phyloP scores from a whole-genome alignment of 2,797 vertebrate genomes.

The Hafferia zeledoni region DNA sequence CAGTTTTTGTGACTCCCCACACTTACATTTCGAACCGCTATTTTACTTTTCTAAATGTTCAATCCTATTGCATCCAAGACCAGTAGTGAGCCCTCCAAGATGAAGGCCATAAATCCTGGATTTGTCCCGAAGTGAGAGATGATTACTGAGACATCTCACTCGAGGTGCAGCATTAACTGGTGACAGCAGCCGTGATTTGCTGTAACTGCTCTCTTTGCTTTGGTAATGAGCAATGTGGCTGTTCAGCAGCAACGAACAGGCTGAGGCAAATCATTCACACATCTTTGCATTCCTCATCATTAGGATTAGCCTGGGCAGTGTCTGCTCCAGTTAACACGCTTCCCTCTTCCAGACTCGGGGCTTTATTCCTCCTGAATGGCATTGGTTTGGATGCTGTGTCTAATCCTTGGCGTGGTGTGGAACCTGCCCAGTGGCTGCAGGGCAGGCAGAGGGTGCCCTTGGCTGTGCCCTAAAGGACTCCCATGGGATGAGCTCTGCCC shows the following conservation, averaged over 20 bases:
- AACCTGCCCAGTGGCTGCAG: background rate
- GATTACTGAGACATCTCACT: constrained; percentile 59
- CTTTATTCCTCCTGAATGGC: constrained; percentile 39
- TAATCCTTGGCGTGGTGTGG: background rate
- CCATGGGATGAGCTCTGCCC: background rate
- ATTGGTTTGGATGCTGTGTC: constrained; percentile 3
- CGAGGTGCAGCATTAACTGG: constrained; percentile 31
- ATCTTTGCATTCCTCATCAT: constrained; percentile 56
- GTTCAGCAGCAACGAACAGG: constrained; percentile 30
- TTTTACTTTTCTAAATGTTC: background rate
- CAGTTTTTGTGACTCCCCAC: background rate
- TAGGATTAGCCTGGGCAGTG: constrained; percentile 52
- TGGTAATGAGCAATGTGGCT: background rate
- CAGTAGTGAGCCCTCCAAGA: background rate
- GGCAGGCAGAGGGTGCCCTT: background rate
- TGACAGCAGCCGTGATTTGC: constrained; percentile 58
- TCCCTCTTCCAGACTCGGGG: constrained; percentile 21
- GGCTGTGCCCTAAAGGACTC: background rate
- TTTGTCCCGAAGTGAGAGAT: background rate
- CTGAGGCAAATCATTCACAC: constrained; percentile 52
- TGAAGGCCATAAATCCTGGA: background rate
- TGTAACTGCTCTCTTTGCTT: constrained; percentile 27
- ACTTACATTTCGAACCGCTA: background rate
- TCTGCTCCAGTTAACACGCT: constrained; percentile 62
- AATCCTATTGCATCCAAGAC: background rate